Conservation (phyloP, 2,797 vertebrate species). For the Limnodromus scolopaceus region DNA sequence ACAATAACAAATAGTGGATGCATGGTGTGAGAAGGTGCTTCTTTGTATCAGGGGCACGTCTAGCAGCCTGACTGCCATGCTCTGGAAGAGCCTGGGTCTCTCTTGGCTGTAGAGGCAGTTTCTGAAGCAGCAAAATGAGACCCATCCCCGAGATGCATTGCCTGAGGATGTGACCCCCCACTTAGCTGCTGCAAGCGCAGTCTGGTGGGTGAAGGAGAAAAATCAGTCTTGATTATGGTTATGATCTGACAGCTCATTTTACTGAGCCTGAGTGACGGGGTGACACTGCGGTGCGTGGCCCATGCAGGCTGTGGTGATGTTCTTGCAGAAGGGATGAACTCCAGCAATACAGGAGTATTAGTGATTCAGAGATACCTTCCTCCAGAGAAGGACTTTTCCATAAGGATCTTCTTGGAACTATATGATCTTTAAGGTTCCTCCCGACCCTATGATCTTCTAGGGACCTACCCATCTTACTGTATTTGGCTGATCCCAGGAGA, state of each 20-base stretch:
- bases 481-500: not conserved
- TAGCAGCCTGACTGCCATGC: not conserved
- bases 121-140: not conserved
- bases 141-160: rapidly evolving
- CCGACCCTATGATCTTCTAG: not conserved
- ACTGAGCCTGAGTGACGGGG: rapidly evolving
- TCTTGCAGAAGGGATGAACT: not conserved
- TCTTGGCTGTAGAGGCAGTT: not conserved
- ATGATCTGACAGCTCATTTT: not conserved
- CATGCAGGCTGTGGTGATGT: rapidly evolving
- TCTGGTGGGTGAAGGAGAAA: not conserved
- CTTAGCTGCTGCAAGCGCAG: not conserved
- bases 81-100: not conserved
- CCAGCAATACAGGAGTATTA: too few species aligned
- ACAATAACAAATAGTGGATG: not conserved
- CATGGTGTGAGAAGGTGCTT: rapidly evolving
- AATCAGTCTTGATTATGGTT: not conserved
- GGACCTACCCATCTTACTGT: not conserved
- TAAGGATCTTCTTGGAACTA: not conserved
- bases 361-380: not conserved
- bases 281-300: rapidly evolving
- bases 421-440: too few species aligned
- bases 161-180: not conserved
- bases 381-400: not conserved
- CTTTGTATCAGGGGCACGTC: not conserved